Percentiles rank a stretch among this genome's conserved stretches.
Conservation (phyloP, 2,113 vertebrate genomes). For the Microcebus jonahi region DNA sequence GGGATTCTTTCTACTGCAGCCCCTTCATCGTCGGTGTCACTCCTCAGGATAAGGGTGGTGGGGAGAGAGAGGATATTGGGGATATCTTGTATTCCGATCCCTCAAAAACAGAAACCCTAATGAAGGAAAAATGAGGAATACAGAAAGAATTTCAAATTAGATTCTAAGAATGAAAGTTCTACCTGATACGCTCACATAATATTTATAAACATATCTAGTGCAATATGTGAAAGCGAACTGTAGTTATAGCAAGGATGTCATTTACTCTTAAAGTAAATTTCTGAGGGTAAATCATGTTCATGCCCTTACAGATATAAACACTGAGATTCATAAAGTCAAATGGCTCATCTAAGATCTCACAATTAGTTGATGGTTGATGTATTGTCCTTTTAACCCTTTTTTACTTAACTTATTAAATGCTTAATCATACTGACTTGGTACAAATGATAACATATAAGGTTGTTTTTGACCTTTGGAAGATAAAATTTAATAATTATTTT, state of each 20-base stretch:
- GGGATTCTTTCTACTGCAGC: conserved; percentile 25
- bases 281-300: neutral
- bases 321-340: neutral
- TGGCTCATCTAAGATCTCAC: neutral
- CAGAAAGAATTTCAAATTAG: neutral
- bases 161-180: neutral
- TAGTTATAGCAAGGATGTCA: neutral
- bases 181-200: neutral
- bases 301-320: neutral
- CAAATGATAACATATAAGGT: neutral
- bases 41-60: neutral
- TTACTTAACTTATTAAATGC: neutral
- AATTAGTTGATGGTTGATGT: neutral
- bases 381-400: neutral
- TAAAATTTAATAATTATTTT: neutral
- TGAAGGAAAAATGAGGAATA: neutral
- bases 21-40: conserved; percentile 70
- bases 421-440: neutral
- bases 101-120: neutral
- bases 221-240: neutral
- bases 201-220: neutral
- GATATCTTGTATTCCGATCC: neutral
- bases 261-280: conserved; percentile 21
- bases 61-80: neutral
- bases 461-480: neutral